A percentile compares a stretch with the other conserved stretches of the same genome.
Evolutionary conservation across 2,888 invertebrate species (phyloP).

Genomic region (Anarsia innoxiella): DNA sequence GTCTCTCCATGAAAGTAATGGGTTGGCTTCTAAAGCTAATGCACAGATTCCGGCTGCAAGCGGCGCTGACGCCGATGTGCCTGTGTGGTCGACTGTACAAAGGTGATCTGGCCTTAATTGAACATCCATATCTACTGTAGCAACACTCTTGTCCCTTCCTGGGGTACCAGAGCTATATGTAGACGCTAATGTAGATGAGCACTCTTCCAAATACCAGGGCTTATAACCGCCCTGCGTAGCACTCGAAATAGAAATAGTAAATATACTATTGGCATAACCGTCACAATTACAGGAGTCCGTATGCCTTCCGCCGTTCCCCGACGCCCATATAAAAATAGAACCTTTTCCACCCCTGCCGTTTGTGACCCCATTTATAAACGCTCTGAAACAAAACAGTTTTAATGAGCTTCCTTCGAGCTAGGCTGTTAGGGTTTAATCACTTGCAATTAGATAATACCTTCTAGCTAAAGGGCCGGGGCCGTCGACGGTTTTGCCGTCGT

Average conservation of each 20-base stretch:
- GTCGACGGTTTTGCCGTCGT: slow-evolving; percentile 97
- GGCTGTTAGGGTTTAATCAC: slow-evolving; percentile 28
- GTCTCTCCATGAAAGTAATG: slow-evolving; percentile 95
- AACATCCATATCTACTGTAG: slow-evolving; percentile 94
- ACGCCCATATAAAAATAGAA: slow-evolving; percentile 98
- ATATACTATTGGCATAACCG: slow-evolving; percentile 99
- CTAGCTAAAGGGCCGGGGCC: slow-evolving; percentile 95
- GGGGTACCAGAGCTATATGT: slow-evolving; percentile 98
- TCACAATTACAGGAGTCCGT: slow-evolving; percentile 99
- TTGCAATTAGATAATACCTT: slow-evolving; percentile 50
- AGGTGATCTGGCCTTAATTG: slow-evolving; percentile 89
- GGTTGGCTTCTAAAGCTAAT: slow-evolving; percentile 93
- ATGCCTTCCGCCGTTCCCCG: slow-evolving; percentile 96
- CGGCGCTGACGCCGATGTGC: slow-evolving; percentile 95
- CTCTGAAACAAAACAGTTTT: slow-evolving; percentile 74
- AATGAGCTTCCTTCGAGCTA: slow-evolving; percentile 47
- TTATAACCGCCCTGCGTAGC: slow-evolving; percentile 96
- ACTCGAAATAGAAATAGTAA: slow-evolving; percentile 97
- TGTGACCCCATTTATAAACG: slow-evolving; percentile 94
- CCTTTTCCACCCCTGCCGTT: slow-evolving; percentile 95
- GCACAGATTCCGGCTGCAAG: slow-evolving; percentile 96
- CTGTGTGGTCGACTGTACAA: slow-evolving; percentile 93
- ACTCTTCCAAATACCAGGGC: slow-evolving; percentile 99
- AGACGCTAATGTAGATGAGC: slow-evolving; percentile 97
- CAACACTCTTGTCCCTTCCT: slow-evolving; percentile 91